Percentiles rank a stretch among this genome's conserved stretches.
phyloP scores from a whole-genome alignment of 2,888 invertebrate genomes.

The Pogonocherus hispidulus region DNA sequence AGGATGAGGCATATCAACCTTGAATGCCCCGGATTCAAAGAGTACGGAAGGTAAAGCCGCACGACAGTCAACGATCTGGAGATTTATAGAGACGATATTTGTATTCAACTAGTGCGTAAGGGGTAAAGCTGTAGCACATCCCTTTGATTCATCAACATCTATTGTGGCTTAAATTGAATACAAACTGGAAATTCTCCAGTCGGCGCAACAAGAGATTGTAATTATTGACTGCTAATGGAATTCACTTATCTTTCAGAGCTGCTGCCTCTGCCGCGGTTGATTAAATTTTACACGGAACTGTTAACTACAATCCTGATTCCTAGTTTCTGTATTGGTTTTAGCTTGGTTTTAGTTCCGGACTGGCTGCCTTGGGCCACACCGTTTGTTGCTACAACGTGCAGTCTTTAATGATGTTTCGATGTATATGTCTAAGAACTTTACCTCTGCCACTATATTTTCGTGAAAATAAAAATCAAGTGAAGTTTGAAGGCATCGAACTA shows the following conservation, averaged over 20 bases:
- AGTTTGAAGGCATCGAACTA: too few relatives aligned
- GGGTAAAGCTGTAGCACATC: slow-evolving; percentile 55
- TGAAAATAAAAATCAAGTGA: too few relatives aligned
- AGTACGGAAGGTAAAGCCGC: slow-evolving; percentile 18
- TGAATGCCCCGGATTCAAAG: slow-evolving; percentile 15
- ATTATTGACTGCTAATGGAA: slow-evolving; percentile 64
- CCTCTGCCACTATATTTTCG: too few relatives aligned
- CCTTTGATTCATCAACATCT: slow-evolving; percentile 65
- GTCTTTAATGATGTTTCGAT: not conserved
- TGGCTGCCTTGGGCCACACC: slow-evolving; percentile 1
- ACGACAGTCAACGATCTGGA: slow-evolving; percentile 38
- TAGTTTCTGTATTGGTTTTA: slow-evolving; percentile 23
- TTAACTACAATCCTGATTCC: slow-evolving; percentile 36
- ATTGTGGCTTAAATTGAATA: slow-evolving; percentile 65
- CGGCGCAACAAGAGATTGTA: slow-evolving; percentile 63
- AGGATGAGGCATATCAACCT: slow-evolving; percentile 20
- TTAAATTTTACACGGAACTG: slow-evolving; percentile 48
- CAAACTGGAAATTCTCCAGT: slow-evolving; percentile 64
- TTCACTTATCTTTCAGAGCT: slow-evolving; percentile 54
- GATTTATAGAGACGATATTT: slow-evolving; percentile 48
- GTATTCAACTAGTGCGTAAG: slow-evolving; percentile 58
- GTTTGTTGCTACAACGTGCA: not conserved
- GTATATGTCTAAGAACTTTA: not conserved
- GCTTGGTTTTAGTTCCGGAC: slow-evolving; percentile 12
- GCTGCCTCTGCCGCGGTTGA: slow-evolving; percentile 39